Evolutionary conservation across 2,797 vertebrate genomes (phyloP), one percentile per base, ranked within the genome.

Genomic region (Chelon auratus): DNA sequence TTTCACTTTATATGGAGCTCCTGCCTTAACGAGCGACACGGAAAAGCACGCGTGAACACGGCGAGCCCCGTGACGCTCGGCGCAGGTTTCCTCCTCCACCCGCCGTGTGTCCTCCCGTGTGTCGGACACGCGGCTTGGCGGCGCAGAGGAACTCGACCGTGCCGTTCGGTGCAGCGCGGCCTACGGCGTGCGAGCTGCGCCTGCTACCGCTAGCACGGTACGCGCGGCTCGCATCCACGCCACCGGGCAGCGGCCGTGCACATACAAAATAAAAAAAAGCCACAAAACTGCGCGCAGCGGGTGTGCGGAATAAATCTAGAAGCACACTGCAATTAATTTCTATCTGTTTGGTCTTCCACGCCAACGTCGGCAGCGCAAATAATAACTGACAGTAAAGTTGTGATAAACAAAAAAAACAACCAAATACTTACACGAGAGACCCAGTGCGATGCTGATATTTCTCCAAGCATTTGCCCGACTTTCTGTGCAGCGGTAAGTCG

Each of bases 401-500:
- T 73, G 73, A 59, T 62, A 65, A 82, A 75, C 55, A 74, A 65
- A 39, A 51, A n/a, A 56, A 70, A 33, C 30, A 33, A 33, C 30
- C 12, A 70, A 62, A 85, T 77, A 92, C 93, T 94, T 70, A 94
- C 93, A 84, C 1, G 91, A 86, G 42, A 93, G 68, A 42, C 88
- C 87, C 24, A 93, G 58, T 0, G 68, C 47, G 11, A 76, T 17
- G 54, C 92, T 90, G 76, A 94, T 93, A 73, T 65, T 90, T 22
- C 84, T 83, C 93, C 93, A 94, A 0, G 92, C 93, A 13, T 62
- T 87, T 5, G 82, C 72, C 7, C 92, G 87, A 69, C 87, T 93
- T 80, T 94, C 92, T 1, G 88, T 88, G 56, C 90, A 92, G 42
- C 93, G 91, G 74, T 94, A 93, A 53, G 89, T 90, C 17, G 89